Conservation (phyloP, 2,113 vertebrate genomes). For the Dromiciops gliroides region DNA sequence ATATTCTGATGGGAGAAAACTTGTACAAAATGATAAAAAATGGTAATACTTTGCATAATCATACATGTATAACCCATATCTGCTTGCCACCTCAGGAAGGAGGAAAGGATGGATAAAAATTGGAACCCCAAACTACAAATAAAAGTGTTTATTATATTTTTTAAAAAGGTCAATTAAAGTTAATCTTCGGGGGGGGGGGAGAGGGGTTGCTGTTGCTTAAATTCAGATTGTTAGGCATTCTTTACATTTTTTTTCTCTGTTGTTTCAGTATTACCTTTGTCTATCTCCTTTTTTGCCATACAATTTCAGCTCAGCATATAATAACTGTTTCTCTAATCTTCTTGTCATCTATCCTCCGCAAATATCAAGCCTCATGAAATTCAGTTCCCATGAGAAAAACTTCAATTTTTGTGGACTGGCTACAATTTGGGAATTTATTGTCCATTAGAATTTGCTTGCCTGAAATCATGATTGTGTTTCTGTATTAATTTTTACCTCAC, state of each 20-base stretch:
- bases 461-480: slow-evolving; percentile 22
- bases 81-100: too few relatives aligned
- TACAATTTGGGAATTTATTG: slow-evolving; percentile 1
- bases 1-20: too few relatives aligned
- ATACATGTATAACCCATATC: too few relatives aligned
- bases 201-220: not conserved
- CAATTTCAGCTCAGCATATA: not conserved
- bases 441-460: slow-evolving; percentile 16
- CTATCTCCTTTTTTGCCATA: slow-evolving; percentile 16
- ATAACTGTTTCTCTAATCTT: not conserved
- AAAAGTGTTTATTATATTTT: too few relatives aligned
- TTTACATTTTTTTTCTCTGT: not conserved
- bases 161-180: not conserved
- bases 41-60: too few relatives aligned
- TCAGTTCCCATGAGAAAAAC: slow-evolving; percentile 17
- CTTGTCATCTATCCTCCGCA: not conserved
- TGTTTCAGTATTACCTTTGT: not conserved
- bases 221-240: not conserved
- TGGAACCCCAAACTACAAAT: too few relatives aligned
- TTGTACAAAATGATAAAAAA: too few relatives aligned
- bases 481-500: slow-evolving; percentile 27
- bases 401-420: slow-evolving; percentile 16
- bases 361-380: not conserved
- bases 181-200: too few relatives aligned
- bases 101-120: too few relatives aligned